Evolutionary conservation across 2,113 vertebrate genomes (phyloP).

Genomic region (Tringa solitaria): DNA sequence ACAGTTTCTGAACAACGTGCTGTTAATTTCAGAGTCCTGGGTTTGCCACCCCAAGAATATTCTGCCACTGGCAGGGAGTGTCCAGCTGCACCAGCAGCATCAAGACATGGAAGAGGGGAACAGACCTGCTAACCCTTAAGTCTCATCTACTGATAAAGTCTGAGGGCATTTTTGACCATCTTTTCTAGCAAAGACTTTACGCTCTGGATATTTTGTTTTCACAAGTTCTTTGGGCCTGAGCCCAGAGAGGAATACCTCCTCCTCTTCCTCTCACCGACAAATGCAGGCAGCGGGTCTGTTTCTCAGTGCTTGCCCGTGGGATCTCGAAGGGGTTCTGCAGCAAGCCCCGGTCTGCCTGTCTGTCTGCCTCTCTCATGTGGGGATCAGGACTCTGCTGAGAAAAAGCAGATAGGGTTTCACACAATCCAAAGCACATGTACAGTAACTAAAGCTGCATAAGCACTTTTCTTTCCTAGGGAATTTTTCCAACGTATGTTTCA

Average conservation of each 20-base stretch:
- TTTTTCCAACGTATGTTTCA: not conserved
- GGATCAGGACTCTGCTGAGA: conserved; percentile 18
- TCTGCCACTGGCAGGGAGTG: not conserved
- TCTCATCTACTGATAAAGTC: not conserved
- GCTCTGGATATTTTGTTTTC: not conserved
- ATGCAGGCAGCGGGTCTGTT: not conserved
- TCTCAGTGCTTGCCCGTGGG: not conserved
- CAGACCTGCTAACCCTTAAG: not conserved
- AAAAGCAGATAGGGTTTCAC: conserved; percentile 56
- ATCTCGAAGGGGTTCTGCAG: not conserved
- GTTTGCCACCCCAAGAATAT: not conserved
- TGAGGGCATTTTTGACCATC: not conserved
- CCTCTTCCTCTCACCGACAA: not conserved
- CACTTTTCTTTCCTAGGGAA: conserved; percentile 44
- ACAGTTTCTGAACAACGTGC: too few species aligned
- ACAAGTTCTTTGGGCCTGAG: not conserved
- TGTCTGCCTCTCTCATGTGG: not conserved
- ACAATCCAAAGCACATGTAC: conserved; percentile 62
- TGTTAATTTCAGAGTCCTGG: too few species aligned
- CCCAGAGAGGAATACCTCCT: not conserved
- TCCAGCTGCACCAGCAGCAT: not conserved
- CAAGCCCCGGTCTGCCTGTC: not conserved
- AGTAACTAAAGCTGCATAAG: conserved; percentile 32
- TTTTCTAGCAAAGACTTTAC: not conserved
- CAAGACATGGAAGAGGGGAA: not conserved